Evolutionary conservation across 1,140 invertebrate genomes (phyloP).

Genomic region (Lepidurus apus): DNA sequence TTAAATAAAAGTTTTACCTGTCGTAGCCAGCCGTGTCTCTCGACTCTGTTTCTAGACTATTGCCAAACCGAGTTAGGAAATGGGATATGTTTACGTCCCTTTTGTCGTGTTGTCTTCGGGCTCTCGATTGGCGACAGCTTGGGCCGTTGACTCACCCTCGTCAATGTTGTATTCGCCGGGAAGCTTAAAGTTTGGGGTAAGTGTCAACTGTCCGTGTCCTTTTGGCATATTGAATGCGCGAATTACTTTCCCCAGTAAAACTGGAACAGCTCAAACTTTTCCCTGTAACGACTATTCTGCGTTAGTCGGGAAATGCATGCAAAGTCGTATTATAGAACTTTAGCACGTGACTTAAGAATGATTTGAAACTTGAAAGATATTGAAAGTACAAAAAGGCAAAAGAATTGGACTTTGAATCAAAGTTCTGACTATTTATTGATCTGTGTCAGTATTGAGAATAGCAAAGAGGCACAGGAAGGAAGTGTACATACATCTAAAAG

Average conservation of each 20-base stretch:
- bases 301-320: no score
- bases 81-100: background rate
- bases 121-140: background rate
- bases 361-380: no score
- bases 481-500: background rate
- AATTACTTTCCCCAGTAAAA: no score
- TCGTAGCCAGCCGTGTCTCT: background rate
- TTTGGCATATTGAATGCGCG: no score
- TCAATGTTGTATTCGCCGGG: background rate
- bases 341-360: no score
- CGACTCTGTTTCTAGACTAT: background rate
- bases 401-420: no score
- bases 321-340: no score
- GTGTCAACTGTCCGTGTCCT: no score
- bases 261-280: no score
- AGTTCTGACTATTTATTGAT: no score
- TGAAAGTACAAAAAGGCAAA: no score
- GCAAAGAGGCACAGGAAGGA: background rate
- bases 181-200: background rate
- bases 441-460: background rate
- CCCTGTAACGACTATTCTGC: no score
- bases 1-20: background rate
- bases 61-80: background rate
- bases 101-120: background rate
- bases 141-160: background rate